These are phyloP conservation scores for Rhabdornis inornatus DNA, from an alignment of 2,113 vertebrate genomes.

Conservation along the genomic window DNA sequence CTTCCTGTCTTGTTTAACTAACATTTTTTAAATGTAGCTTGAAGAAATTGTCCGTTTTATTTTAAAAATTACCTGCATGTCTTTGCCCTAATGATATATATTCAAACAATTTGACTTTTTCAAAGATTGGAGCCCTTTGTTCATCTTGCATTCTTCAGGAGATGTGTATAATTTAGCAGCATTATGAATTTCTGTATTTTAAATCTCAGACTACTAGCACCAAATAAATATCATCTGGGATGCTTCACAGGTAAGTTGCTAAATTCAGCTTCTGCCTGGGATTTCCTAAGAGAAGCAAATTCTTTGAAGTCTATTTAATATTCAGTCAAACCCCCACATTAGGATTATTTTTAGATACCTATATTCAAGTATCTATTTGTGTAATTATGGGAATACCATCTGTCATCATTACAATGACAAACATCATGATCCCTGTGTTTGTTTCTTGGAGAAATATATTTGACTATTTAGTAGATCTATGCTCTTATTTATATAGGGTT, in stretches of 20 bases:
- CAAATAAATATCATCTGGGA: neutral
- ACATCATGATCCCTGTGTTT: neutral
- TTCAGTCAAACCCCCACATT: neutral
- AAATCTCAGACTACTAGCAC: neutral
- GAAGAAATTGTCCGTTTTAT: neutral
- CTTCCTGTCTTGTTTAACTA: neutral
- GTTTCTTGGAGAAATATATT: neutral
- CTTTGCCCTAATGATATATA: neutral
- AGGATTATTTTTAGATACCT: neutral
- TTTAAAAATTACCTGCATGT: neutral
- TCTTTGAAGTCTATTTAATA: neutral
- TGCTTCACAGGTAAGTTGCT: neutral
- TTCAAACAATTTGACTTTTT: neutral
- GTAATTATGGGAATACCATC: neutral
- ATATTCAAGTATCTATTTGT: neutral
- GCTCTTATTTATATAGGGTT: neutral
- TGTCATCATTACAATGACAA: neutral
- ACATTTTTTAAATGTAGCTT: neutral
- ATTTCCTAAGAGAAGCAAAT: neutral
- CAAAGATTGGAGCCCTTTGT: neutral
- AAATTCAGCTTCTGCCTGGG: neutral
- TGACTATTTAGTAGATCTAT: neutral
- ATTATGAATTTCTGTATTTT: neutral
- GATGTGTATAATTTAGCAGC: neutral
- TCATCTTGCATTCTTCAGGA: neutral